Evolutionary conservation across 2,113 vertebrate genomes (phyloP).

Genomic region (Bagarius yarrelli): DNA sequence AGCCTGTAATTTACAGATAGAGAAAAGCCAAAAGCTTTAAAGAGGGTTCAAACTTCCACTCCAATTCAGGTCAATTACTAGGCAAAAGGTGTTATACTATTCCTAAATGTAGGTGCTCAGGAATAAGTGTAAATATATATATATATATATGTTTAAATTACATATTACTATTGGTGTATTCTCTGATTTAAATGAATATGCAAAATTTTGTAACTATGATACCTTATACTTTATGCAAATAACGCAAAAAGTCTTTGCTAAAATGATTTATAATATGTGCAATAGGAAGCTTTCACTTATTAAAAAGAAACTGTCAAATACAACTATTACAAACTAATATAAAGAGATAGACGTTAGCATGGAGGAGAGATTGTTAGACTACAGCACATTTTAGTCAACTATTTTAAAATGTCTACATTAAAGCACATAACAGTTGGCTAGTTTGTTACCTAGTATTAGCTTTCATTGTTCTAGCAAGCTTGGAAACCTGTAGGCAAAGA

Average conservation of each 20-base stretch:
- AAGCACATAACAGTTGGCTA: neutral
- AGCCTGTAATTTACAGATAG: neutral
- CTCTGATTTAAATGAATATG: too few species aligned
- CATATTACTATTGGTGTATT: too few species aligned
- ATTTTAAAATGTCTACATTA: neutral
- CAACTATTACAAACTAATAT: too few species aligned
- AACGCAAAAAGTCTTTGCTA: neutral
- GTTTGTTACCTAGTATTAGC: neutral
- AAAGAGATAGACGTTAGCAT: too few species aligned
- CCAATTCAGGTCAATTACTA: neutral
- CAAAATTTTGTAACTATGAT: too few species aligned
- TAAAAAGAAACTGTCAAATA: neutral
- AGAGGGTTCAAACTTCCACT: neutral
- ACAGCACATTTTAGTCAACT: neutral
- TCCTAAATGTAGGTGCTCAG: neutral
- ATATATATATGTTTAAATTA: neutral
- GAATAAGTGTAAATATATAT: neutral
- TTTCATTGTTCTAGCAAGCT: neutral
- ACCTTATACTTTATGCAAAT: too few species aligned
- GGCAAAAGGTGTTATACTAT: neutral
- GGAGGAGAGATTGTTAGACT: neutral
- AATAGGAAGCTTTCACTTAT: neutral
- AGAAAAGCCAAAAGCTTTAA: neutral
- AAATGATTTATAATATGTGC: neutral
- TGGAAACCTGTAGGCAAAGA: neutral